Percentiles rank a stretch among this genome's conserved stretches.
These are phyloP conservation scores for Brachypteracias leptosomus DNA, from an alignment of 2,113 vertebrate species.

Conservation along the genomic window DNA sequence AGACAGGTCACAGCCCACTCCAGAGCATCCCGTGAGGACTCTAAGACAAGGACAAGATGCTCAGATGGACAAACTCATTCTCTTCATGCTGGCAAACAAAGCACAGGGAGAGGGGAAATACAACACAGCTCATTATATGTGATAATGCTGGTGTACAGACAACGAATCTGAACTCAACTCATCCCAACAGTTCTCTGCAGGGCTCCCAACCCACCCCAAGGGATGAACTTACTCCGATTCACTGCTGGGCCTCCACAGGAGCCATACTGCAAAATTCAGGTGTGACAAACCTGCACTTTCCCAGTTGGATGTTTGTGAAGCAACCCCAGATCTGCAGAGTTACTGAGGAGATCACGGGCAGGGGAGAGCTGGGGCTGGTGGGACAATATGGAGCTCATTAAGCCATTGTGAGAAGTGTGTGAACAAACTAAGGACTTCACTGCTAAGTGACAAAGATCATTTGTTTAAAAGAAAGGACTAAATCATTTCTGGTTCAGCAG, in stretches of 20 bases:
- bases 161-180: too few species aligned
- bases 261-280: background rate
- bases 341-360: background rate
- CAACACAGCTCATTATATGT: background rate
- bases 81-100: background rate
- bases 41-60: background rate
- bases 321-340: fast-evolving
- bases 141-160: fast-evolving
- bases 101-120: background rate
- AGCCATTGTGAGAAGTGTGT: background rate
- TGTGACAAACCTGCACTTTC: background rate
- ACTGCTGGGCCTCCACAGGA: background rate
- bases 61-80: background rate
- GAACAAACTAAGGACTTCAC: background rate
- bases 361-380: background rate
- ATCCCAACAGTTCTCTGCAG: background rate
- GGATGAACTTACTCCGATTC: background rate
- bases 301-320: background rate
- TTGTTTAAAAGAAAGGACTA: slow-evolving; percentile 38
- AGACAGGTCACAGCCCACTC: background rate
- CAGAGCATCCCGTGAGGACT: fast-evolving
- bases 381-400: background rate
- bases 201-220: background rate
- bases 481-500: slow-evolving; percentile 27
- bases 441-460: slow-evolving; percentile 49